Evolutionary conservation across 2,888 invertebrate species (phyloP), one percentile per base, ranked within the genome.

Genomic region (Esperia sulphurella): DNA sequence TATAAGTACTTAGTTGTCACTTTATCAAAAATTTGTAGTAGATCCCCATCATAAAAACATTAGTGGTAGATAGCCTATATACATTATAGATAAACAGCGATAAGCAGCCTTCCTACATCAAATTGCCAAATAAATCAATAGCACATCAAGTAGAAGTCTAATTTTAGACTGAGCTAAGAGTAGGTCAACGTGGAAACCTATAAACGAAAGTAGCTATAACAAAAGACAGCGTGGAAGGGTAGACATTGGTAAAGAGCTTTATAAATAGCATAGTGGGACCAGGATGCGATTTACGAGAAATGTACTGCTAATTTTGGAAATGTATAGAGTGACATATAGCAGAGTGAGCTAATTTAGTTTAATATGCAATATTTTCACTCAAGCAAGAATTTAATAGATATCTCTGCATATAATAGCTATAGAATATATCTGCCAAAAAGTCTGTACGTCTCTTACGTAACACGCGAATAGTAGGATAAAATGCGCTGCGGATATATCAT

Each of bases 111-210:
- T 8, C 37, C 12, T 38, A 14, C 30, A 41, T 37, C 6, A 39
- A 39, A 39, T 13, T 39, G 39, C n/a, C 4, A 39, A 39, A 13
- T 39, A 45, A 48, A 49, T 49, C 45, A 43, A 45, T 49, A 49
- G 33, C 38, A 43, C n/a, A 31, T 35, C 30, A 31, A 33, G 8
- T 10, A 21, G 8, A 9, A 42, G 29, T 46, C 49, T 49, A 49
- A 45, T 10, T 49, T 45, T 45, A 49, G 49, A 38, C 33, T 8
- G 13, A 41, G 33, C 28, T n/a, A 28, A 13, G 41, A 41, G 45
- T 49, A 46, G 49, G 49, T 49, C 45, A 49, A 8, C 39, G 13
- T 31, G 42, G 41, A 39, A 39, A 39, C 14, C n/a, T 39, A 14
- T 14, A 39, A 33, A 10, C 8, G 10, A 33, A 33, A 10, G 9